A percentile compares a stretch with the other conserved stretches of the same genome.
These are phyloP conservation scores for Otus sunia DNA, from an alignment of 2,113 vertebrate species.

Conservation along the genomic window DNA sequence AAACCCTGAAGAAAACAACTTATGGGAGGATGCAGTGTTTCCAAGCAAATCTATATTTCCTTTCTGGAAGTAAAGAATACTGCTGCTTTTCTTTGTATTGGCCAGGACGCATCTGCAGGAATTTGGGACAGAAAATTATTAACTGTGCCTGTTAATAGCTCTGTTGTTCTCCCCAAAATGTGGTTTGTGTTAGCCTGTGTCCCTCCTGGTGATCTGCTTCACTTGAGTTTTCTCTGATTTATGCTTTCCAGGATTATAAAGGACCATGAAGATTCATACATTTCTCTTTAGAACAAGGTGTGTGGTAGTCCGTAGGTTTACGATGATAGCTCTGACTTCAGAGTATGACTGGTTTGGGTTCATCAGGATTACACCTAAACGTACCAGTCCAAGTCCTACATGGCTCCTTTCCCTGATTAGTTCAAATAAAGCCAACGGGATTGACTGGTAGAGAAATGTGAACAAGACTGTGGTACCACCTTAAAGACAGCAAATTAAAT, in stretches of 20 bases:
- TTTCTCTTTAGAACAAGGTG: neutral
- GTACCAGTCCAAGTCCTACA: fast-evolving
- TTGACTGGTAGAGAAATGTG: neutral
- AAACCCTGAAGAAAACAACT: neutral
- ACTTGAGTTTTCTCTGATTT: neutral
- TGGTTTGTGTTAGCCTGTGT: neutral
- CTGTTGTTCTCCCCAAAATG: neutral
- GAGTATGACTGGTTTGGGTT: neutral
- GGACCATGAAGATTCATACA: neutral
- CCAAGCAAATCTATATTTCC: neutral
- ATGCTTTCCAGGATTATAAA: neutral
- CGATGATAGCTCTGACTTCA: neutral
- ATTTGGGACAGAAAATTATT: neutral
- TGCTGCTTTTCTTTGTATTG: neutral
- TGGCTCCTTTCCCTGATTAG: neutral
- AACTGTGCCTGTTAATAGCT: neutral
- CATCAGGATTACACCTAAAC: neutral
- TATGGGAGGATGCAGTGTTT: fast-evolving
- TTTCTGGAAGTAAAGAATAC: neutral
- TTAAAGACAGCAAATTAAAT: neutral
- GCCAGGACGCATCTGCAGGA: neutral
- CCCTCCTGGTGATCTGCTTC: neutral
- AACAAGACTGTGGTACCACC: neutral
- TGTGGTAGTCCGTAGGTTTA: neutral
- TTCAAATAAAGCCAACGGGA: neutral